Evolutionary conservation across 2,113 vertebrate genomes (phyloP), one percentile per base, ranked within the genome.

Genomic region (Poecile atricapillus): DNA sequence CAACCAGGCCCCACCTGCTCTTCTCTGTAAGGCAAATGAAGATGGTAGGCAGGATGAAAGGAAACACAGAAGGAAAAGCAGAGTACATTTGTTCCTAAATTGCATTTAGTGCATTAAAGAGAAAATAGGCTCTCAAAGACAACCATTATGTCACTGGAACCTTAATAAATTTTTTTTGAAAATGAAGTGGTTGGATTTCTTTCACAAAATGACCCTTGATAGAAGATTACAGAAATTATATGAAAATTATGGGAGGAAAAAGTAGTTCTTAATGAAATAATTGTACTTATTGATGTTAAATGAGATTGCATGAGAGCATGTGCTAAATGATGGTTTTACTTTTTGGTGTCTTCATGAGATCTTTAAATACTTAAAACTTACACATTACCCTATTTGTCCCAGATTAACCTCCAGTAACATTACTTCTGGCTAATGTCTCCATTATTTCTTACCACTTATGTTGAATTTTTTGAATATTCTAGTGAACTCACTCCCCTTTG

Each of bases 101-200:
- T n/a, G 12, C 15, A 39, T 62, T 67, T 71, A 71, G 16, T 35
- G 7, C 16, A 9, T 25, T 65, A 43, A 70, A 71, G 25, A 88
- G 49, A 27, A 92, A 56, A 64, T 27, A 69, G 0, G 0, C 7
- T 49, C 1, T 9, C 21, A 47, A 8, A 55, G 47, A 55, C 8
- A 50, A 37, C 9, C 4, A 41, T 25, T 28, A 24, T 35, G 46
- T 56, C 21, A 30, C 14, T 39, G 16, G 17, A 68, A 18, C 4
- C 20, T 53, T 84, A 65, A 73, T 17, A 62, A 46, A 11, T 5
- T 63, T 47, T 62, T 27, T 1, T 33, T 50, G 7, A 18, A 85
- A 90, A 71, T 10, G 30, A 90, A 71, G 3, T 23, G 2, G 30
- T 64, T 47, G 19, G 19, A 64, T 71, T 88, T 83, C 33, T 79